Evolutionary conservation across 2,888 invertebrate genomes (phyloP), one percentile per base, ranked within the genome.

Genomic region (Dryobota labecula): DNA sequence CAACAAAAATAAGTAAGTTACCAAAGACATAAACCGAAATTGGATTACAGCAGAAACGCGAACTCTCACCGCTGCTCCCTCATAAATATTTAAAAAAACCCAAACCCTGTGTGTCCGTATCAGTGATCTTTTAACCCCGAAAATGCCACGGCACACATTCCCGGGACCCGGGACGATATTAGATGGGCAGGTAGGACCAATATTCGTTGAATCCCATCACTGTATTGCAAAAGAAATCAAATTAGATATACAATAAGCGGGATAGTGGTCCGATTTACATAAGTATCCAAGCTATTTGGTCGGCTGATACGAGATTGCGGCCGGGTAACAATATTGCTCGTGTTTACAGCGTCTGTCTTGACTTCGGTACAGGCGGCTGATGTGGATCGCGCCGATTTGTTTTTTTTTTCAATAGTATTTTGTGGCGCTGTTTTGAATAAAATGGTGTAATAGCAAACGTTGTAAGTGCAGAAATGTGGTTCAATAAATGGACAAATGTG

Each of bases 221-320:
- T 89, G 94, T 92, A 94, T 92, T 94, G 94, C 94, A 92, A 93
- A 94, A 94, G 95, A 93, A 95, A 95, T 95, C 95, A 95, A 95
- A 96, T 96, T 95, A 95, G 94, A 94, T 95, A 95, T 92, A 95
- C 96, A 95, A 96, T 96, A 95, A 95, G 95, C 95, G 90, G 90
- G 93, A 91, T 92, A 89, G 92, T 93, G 92, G 90, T 88, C 91
- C 91, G 90, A 95, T 96, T 96, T 95, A 95, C 95, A 96, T 96
- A 96, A 95, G 94, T 94, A 96, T 94, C 92, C 93, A 76, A 89
- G 94, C 93, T 94, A 96, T 96, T 95, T 90, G 93, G 94, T 87
- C 93, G 92, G 91, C 89, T 93, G 94, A 95, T 95, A 92, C 92
- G 91, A 93, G 95, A 95, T 95, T 94, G 95, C 94, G 95, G 93